A percentile compares a stretch with the other conserved stretches of the same genome.
These are phyloP conservation scores for Pangasius djambal DNA, from an alignment of 2,797 vertebrate genomes.

Conservation along the genomic window DNA sequence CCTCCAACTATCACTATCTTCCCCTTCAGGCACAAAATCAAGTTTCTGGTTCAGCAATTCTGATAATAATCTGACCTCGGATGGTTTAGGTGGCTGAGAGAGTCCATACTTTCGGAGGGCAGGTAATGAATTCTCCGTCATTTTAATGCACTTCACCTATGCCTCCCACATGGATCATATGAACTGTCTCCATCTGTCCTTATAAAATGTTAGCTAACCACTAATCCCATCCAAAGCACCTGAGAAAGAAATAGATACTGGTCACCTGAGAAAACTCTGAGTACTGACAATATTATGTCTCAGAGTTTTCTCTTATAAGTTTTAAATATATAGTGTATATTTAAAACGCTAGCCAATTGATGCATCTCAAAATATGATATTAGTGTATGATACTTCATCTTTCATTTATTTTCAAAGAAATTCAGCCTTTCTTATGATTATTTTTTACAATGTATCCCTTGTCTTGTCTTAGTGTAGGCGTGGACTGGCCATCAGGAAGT, in stretches of 20 bases:
- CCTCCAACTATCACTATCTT: constrained; percentile 79
- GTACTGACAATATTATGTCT: not conserved
- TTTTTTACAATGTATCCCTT: not conserved
- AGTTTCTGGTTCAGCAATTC: constrained; percentile 81
- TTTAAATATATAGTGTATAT: not conserved
- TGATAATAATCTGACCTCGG: constrained; percentile 82
- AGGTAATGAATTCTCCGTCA: constrained; percentile 53
- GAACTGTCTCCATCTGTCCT: constrained; percentile 45
- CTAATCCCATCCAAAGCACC: constrained; percentile 16
- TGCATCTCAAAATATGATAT: not conserved
- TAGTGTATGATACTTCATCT: not conserved
- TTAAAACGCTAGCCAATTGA: not conserved
- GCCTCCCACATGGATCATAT: constrained; percentile 41
- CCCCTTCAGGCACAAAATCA: constrained; percentile 69
- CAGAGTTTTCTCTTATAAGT: too few relatives aligned
- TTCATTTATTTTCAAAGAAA: not conserved
- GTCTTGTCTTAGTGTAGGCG: not conserved
- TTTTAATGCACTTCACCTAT: constrained; percentile 52
- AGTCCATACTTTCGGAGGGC: constrained; percentile 38
- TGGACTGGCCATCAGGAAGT: not conserved
- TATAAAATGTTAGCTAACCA: constrained; percentile 41
- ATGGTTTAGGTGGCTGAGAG: constrained; percentile 64
- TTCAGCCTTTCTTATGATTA: not conserved
- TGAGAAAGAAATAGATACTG: constrained; percentile 19
- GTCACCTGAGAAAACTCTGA: not conserved